phyloP scores from a whole-genome alignment of 2,113 vertebrate genomes.

The Chaetops frenatus region DNA sequence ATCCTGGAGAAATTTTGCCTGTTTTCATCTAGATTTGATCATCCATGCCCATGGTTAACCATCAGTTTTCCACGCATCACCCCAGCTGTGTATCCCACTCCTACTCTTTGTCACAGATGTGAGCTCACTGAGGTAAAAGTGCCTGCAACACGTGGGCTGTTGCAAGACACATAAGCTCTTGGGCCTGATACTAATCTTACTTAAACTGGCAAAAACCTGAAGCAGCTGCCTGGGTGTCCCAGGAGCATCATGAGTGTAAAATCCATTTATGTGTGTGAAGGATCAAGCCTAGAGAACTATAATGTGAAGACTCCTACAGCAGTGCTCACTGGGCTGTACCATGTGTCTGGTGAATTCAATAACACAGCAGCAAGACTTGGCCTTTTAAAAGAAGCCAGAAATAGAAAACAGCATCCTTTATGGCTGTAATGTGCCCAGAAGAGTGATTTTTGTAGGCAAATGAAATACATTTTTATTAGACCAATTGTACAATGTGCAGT shows the following conservation, averaged over 20 bases:
- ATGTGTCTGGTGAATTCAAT: neutral
- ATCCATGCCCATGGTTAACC: neutral
- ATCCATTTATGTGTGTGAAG: neutral
- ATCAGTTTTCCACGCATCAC: accelerated
- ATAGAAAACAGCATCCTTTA: neutral
- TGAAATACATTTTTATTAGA: conserved; percentile 11
- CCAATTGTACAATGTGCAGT: neutral
- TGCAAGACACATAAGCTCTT: neutral
- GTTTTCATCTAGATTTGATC: neutral
- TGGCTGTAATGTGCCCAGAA: neutral
- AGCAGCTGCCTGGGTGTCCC: conserved; percentile 5
- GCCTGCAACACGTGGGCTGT: accelerated
- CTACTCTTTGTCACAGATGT: neutral
- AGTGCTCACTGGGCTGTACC: neutral
- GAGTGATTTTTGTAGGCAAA: neutral
- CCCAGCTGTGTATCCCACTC: neutral
- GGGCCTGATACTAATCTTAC: neutral
- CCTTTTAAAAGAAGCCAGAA: neutral
- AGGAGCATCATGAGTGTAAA: conserved; percentile 7
- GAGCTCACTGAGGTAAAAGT: neutral
- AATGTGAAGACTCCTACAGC: neutral
- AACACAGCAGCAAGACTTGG: neutral
- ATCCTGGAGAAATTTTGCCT: neutral
- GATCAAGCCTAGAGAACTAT: neutral
- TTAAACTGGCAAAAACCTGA: neutral